Percentiles rank a stretch among this genome's conserved stretches.
phyloP scores from a whole-genome alignment of 2,888 invertebrate genomes.

The Athripsodes cinereus region DNA sequence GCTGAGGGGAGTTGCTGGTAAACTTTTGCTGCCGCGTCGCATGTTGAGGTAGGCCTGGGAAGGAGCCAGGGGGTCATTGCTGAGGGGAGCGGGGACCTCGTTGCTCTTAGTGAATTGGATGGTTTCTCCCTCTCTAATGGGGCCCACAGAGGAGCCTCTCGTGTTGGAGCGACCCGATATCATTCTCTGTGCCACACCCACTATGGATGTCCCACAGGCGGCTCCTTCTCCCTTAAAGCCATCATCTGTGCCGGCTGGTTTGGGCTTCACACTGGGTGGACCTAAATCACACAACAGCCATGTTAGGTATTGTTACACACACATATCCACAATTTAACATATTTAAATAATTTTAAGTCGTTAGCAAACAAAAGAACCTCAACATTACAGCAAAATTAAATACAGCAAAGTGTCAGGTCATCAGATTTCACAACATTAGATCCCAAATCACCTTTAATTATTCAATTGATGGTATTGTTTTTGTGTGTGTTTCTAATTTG shows the following conservation, averaged over 20 bases:
- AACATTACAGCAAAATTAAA: too few species aligned
- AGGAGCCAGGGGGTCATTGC: constrained; percentile 31
- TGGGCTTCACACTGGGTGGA: constrained; percentile 39
- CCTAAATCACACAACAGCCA: constrained; percentile 15
- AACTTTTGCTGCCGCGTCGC: constrained; percentile 62
- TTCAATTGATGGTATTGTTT: too few species aligned
- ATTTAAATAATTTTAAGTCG: too few species aligned
- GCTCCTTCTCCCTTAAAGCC: constrained; percentile 65
- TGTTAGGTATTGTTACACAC: too few species aligned
- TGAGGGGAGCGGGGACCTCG: constrained; percentile 31
- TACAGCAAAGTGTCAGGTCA: too few species aligned
- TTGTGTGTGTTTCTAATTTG: too few species aligned
- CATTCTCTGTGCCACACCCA: constrained; percentile 52
- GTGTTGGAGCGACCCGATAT: constrained; percentile 40
- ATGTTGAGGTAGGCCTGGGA: constrained; percentile 37
- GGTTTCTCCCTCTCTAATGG: constrained; percentile 33
- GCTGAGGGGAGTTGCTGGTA: constrained; percentile 62
- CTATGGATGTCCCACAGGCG: constrained; percentile 59
- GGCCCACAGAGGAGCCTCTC: constrained; percentile 45
- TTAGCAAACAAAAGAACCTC: too few species aligned
- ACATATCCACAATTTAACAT: too few species aligned
- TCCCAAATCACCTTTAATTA: too few species aligned
- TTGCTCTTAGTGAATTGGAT: constrained; percentile 28
- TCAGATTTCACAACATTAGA: too few species aligned
- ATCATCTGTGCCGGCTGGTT: constrained; percentile 64